These are phyloP conservation scores for Buceros bicornis DNA, from an alignment of 2,797 vertebrate species.

Conservation along the genomic window DNA sequence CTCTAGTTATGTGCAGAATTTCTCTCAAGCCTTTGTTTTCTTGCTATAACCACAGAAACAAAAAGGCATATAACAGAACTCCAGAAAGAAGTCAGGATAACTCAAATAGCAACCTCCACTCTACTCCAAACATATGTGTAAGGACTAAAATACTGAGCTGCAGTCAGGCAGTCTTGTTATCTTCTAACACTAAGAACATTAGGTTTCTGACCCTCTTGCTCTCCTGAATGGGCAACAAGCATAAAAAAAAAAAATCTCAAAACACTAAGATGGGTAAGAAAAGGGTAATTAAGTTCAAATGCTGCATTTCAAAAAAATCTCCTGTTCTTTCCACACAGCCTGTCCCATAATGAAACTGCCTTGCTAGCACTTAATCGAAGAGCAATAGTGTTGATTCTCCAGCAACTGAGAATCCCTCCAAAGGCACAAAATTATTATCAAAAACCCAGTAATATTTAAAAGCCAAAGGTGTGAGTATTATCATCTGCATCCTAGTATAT, in stretches of 20 bases:
- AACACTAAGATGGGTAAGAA: not conserved
- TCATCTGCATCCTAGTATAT: not conserved
- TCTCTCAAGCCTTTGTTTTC: conserved; percentile 95
- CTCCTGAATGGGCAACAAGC: not conserved
- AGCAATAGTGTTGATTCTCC: not conserved
- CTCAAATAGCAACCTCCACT: not conserved
- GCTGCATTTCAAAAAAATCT: not conserved
- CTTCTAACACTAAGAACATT: not conserved
- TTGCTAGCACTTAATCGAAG: not conserved
- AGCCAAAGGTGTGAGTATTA: not conserved
- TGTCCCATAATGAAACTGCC: not conserved
- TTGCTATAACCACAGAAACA: conserved; percentile 82
- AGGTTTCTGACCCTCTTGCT: not conserved
- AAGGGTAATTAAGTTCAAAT: not conserved
- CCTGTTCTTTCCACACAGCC: not conserved
- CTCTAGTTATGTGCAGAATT: conserved; percentile 95
- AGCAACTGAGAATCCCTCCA: not conserved
- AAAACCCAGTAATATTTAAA: not conserved
- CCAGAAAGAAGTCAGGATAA: not conserved
- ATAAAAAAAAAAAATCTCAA: too few species aligned
- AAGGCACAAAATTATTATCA: not conserved
- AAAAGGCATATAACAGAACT: not conserved
- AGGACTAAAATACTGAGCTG: not conserved
- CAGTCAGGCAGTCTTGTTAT: not conserved
- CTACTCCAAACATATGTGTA: not conserved